Evolutionary conservation across 2,797 vertebrate species (phyloP).

Genomic region (Psittacula echo): DNA sequence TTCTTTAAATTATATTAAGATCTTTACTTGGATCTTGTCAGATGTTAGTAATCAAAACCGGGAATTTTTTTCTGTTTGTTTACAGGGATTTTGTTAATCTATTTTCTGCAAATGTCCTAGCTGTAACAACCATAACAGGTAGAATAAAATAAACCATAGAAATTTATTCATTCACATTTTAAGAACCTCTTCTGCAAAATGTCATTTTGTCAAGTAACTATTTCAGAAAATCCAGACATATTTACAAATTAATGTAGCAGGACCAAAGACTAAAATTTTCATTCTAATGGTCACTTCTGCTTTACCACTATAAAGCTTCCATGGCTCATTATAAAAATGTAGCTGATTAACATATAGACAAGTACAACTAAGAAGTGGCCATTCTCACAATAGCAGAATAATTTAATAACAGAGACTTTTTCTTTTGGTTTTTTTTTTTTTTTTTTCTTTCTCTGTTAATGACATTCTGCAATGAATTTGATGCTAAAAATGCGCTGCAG

Average conservation of each 20-base stretch:
- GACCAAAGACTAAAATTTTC: slow-evolving; percentile 1
- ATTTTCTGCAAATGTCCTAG: not conserved
- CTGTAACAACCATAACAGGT: not conserved
- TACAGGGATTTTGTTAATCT: not conserved
- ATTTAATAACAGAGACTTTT: slow-evolving; percentile 2
- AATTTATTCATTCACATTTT: not conserved
- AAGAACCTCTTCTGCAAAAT: not conserved
- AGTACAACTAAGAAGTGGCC: not conserved
- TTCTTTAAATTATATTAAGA: slow-evolving; percentile 33
- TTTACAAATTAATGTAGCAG: slow-evolving; percentile 28
- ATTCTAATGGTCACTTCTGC: slow-evolving; percentile 7
- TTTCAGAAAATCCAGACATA: slow-evolving; percentile 28
- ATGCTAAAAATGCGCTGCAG: not conserved
- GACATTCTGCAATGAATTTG: not conserved
- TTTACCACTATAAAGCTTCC: not conserved
- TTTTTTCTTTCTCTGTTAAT: slow-evolving; percentile 6
- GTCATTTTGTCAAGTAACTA: not conserved
- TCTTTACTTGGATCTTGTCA: not conserved
- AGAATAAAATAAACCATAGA: not conserved
- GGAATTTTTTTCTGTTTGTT: not conserved
- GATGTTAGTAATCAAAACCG: not conserved
- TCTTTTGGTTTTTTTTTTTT: not conserved
- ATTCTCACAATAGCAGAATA: slow-evolving; percentile 28
- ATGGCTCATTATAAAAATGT: not conserved
- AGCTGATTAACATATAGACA: slow-evolving; percentile 16